These are phyloP conservation scores for Salvelinus namaycush DNA, from an alignment of 2,113 vertebrate species.

Conservation along the genomic window DNA sequence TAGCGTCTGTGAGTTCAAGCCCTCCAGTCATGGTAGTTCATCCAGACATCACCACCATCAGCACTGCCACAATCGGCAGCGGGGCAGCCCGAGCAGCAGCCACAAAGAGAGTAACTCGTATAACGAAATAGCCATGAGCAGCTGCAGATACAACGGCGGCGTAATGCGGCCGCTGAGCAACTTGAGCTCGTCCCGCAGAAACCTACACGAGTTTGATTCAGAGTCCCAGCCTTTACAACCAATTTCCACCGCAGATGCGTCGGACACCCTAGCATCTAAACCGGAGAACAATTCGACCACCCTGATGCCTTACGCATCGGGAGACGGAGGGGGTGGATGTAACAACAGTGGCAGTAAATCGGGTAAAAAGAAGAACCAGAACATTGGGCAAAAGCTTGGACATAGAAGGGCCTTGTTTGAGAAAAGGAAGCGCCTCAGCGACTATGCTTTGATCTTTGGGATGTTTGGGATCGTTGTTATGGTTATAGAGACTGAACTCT, in stretches of 20 bases:
- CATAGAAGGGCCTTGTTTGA: constrained; percentile 95
- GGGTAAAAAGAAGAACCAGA: constrained; percentile 98
- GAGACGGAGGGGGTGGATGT: constrained; percentile 74
- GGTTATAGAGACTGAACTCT: constrained; percentile 98
- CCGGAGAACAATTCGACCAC: constrained; percentile 93
- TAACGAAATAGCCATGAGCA: constrained; percentile 98
- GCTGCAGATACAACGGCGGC: constrained; percentile 99
- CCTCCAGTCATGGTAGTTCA: constrained; percentile 94
- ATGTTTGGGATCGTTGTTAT: constrained; percentile 99
- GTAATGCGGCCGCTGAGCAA: constrained; percentile 97
- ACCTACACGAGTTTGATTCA: constrained; percentile 94
- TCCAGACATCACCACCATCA: constrained; percentile 82
- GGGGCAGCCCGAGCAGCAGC: constrained; percentile 75
- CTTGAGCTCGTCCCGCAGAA: constrained; percentile 95
- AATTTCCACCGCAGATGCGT: constrained; percentile 78
- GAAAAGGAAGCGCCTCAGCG: constrained; percentile 95
- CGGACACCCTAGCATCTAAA: constrained; percentile 89
- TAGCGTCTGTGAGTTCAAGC: constrained; percentile 89
- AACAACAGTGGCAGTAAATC: constrained; percentile 80
- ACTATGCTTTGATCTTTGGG: constrained; percentile 98
- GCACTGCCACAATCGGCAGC: constrained; percentile 73
- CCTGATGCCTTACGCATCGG: constrained; percentile 86
- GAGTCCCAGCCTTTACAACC: constrained; percentile 94
- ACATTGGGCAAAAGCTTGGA: constrained; percentile 96
- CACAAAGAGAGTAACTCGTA: constrained; percentile 91